Evolutionary conservation across 2,888 invertebrate genomes (phyloP).

Genomic region (Chironomus tentans): DNA sequence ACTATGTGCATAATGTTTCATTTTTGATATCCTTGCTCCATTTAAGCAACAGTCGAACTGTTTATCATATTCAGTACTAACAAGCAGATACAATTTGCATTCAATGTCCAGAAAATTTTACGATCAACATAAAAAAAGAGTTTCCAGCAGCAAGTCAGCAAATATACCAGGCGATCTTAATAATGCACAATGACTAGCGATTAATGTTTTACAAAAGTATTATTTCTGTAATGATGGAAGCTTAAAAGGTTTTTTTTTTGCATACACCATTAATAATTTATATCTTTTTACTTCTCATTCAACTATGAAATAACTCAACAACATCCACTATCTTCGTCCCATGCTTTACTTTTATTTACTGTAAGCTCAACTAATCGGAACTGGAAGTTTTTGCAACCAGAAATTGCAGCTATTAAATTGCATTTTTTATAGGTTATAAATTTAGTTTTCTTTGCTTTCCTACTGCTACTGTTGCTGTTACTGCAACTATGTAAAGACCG

Average conservation of each 20-base stretch:
- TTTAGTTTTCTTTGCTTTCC: not conserved
- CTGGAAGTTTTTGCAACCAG: not conserved
- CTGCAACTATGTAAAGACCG: conserved; percentile 3
- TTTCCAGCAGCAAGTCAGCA: too few relatives aligned
- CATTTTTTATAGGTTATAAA: conserved; percentile 8
- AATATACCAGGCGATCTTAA: too few relatives aligned
- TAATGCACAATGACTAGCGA: not conserved
- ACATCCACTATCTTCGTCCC: not conserved
- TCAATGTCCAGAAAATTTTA: too few relatives aligned
- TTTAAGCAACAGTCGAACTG: too few relatives aligned
- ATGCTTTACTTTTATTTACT: too few relatives aligned
- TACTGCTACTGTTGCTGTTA: not conserved
- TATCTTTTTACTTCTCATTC: not conserved
- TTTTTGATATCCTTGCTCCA: too few relatives aligned
- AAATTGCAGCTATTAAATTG: conserved; percentile 3
- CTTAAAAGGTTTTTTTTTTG: not conserved
- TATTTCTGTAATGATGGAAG: not conserved
- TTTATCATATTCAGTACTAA: too few relatives aligned
- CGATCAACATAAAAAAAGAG: too few relatives aligned
- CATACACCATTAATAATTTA: not conserved
- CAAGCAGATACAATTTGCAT: too few relatives aligned
- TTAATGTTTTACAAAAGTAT: not conserved
- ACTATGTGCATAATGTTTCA: too few relatives aligned
- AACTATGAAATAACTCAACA: not conserved
- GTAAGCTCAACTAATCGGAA: not conserved